Conservation (phyloP, 1,140 invertebrate genomes). For the Scaptomyza montana region DNA sequence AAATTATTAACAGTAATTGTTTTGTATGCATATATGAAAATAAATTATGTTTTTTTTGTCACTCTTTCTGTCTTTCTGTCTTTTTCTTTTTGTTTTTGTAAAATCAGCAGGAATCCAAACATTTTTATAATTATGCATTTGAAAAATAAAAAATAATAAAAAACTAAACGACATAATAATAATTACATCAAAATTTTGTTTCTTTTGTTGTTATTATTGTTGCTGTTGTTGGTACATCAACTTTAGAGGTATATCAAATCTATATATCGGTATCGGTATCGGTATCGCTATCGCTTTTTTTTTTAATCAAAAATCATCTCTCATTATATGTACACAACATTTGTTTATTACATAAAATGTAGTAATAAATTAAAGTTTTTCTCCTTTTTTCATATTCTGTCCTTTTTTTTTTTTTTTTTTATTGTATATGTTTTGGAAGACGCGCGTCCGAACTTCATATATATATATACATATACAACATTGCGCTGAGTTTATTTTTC, state of each 20-base stretch:
- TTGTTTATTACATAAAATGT: constrained; percentile 39
- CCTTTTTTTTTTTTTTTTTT: background rate
- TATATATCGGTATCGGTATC: background rate
- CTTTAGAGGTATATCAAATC: constrained; percentile 41
- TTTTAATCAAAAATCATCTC: too few relatives aligned
- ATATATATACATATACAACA: background rate
- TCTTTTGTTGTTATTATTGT: constrained; percentile 8
- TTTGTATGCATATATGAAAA: constrained; percentile 51
- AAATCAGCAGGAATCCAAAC: constrained; percentile 2
- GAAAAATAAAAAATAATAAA: constrained; percentile 4
- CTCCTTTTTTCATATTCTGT: constrained; percentile 13
- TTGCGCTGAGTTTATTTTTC: constrained; percentile 4
- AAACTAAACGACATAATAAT: background rate
- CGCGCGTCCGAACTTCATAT: constrained; percentile 8
- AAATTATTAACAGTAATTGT: constrained; percentile 75
- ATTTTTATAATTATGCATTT: constrained; percentile 14
- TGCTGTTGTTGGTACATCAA: constrained; percentile 13
- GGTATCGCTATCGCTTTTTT: background rate
- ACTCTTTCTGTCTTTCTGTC: constrained; percentile 22
- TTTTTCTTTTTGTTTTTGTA: background rate
- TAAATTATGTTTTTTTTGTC: constrained; percentile 61
- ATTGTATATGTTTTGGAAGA: constrained; percentile 19
- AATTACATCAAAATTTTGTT: background rate
- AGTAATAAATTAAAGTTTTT: constrained; percentile 40
- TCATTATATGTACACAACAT: constrained; percentile 27